Conservation (phyloP, 1,140 invertebrate species). For the Papilio polytes region DNA sequence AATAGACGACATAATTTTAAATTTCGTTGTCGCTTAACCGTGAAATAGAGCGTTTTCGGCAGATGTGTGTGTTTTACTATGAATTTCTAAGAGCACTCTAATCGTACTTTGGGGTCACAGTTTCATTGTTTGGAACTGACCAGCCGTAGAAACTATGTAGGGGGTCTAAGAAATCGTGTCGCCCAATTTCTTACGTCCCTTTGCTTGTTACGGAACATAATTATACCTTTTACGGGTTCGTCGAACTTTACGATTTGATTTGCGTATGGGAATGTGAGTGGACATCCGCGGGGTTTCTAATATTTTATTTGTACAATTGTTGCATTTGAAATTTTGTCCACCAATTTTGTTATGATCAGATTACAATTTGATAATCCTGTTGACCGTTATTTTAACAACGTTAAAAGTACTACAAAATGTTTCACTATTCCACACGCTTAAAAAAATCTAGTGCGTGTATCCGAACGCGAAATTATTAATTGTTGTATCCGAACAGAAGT, state of each 20-base stretch:
- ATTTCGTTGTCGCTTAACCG: conserved; percentile 12
- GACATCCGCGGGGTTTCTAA: conserved; percentile 72
- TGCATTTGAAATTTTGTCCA: conserved; percentile 45
- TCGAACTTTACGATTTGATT: conserved; percentile 70
- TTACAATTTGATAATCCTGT: conserved; percentile 2
- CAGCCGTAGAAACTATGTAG: conserved; percentile 64
- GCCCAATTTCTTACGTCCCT: conserved; percentile 74
- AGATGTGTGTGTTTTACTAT: conserved; percentile 53
- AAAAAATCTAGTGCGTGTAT: not conserved
- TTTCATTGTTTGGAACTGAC: conserved; percentile 78
- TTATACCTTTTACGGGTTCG: conserved; percentile 76
- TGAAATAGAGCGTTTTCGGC: conserved; percentile 41
- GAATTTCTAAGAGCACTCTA: conserved; percentile 50
- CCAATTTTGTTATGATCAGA: not conserved
- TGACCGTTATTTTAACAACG: conserved; percentile 8
- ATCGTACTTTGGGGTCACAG: conserved; percentile 55
- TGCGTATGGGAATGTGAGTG: conserved; percentile 69
- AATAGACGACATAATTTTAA: not conserved
- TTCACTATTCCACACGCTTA: not conserved
- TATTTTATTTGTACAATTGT: conserved; percentile 49
- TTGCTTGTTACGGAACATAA: conserved; percentile 63
- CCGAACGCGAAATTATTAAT: conserved; percentile 35
- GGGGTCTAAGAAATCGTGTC: conserved; percentile 72
- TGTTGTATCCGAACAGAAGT: conserved; percentile 40
- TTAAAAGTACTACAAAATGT: too few species aligned